Base-by-base conservation (phyloP, 2,888 invertebrate genomes). In the Trissolcus japonicus region DNA sequence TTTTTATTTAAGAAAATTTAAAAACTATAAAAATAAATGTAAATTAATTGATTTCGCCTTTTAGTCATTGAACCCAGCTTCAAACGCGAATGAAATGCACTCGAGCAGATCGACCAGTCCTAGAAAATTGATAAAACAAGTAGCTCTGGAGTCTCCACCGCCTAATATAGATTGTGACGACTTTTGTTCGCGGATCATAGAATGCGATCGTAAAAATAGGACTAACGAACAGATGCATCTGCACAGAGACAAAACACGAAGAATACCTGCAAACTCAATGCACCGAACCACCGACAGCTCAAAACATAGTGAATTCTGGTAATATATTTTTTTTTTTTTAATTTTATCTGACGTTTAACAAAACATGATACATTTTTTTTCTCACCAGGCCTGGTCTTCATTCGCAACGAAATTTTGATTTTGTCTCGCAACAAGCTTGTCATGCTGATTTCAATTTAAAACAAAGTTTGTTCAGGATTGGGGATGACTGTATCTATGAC, bases 401-500 rank as follows among this genome's bases (percentile, higher is more conserved):
- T 55, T 76, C 82, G 19, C 86, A 88, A 71, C 82, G 84, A 40
- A 83, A 86, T 71, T 82, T 89, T 51, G 89, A 90, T 78, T 82
- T 84, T 4, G 81, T 85, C 17, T 86, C 88, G 1, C 89, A 89
- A 59, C 89, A 91, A 79, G 91, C 91, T 14, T 91, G 91, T 77
- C 92, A 91, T 82, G 90, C 92, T 6, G 89, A 90, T 73, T 89
- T 89, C 41, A 91, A 90, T 80, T 86, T 92, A 65, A 92, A 92
- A 83, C 92, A 91, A 86, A 94, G 94, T 81, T 90, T 91, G 11
- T 92, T 93, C 61, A 88, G 93, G 56, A 92, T 93, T 29, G 94
- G 94, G 0, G 94, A 94, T 66, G 94, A 94, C 68, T 94, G 93
- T 78, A 91, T 94, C 19, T 93, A 92, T 81, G 93, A 94, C 71